Conservation (phyloP, 2,888 invertebrate genomes). For the Sepioteuthis lessoniana region DNA sequence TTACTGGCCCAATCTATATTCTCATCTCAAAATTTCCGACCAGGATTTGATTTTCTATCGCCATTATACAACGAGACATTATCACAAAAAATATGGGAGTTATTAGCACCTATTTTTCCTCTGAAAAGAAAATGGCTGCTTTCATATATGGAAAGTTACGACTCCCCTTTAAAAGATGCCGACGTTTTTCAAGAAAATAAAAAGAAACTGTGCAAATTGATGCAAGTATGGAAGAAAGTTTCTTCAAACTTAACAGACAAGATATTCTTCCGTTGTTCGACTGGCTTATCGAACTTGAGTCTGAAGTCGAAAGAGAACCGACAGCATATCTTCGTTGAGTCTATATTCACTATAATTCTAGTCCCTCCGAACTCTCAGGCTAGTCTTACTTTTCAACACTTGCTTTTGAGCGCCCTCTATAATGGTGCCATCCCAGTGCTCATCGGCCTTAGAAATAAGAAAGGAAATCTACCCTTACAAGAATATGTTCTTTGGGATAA, state of each 20-base stretch:
- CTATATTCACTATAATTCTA: neutral
- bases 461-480: slow-evolving; percentile 3
- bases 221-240: neutral
- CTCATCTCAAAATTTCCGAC: neutral
- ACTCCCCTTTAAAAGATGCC: neutral
- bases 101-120: neutral
- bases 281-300: neutral
- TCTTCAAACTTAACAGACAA: neutral
- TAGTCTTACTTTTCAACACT: neutral
- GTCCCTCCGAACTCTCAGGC: neutral
- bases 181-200: neutral
- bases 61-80: neutral
- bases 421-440: neutral
- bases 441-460: neutral
- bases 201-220: neutral
- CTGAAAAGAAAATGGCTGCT: neutral
- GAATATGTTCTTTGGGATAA: neutral
- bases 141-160: neutral
- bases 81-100: neutral
- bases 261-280: neutral
- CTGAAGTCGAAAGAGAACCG: neutral
- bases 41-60: neutral
- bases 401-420: neutral
- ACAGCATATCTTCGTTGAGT: neutral
- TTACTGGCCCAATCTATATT: neutral